Evolutionary conservation across 2,797 vertebrate species (phyloP).

Genomic region (Hemitrygon akajei): DNA sequence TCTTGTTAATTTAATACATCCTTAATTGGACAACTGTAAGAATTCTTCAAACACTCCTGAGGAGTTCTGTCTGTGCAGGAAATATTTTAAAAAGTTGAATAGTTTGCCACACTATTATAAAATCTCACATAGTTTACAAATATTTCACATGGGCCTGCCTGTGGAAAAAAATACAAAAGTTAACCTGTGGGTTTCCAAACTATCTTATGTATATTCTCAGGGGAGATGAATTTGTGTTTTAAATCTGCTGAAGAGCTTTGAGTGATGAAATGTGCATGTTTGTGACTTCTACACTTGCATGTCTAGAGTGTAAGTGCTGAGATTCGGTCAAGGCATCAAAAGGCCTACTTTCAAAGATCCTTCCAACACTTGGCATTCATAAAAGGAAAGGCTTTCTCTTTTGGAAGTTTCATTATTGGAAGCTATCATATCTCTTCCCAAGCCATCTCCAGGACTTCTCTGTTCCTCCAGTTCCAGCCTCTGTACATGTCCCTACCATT

Average conservation of each 20-base stretch:
- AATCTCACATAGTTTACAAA: background rate
- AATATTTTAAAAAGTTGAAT: background rate
- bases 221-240: background rate
- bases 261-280: no score
- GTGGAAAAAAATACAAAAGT: background rate
- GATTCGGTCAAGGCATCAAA: background rate
- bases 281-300: no score
- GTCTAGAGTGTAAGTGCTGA: no score
- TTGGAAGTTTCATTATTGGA: background rate
- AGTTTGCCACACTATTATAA: background rate
- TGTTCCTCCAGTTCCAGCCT: background rate
- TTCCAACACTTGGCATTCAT: background rate
- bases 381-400: background rate
- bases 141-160: background rate
- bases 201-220: background rate
- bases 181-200: background rate
- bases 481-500: background rate
- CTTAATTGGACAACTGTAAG: background rate
- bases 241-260: background rate
- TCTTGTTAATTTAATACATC: background rate
- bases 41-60: background rate
- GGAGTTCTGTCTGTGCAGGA: background rate
- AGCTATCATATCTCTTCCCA: background rate
- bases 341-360: background rate
- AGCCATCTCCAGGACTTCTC: background rate